Conservation (phyloP, 1,140 invertebrate genomes). For the Cydia strobilella region DNA sequence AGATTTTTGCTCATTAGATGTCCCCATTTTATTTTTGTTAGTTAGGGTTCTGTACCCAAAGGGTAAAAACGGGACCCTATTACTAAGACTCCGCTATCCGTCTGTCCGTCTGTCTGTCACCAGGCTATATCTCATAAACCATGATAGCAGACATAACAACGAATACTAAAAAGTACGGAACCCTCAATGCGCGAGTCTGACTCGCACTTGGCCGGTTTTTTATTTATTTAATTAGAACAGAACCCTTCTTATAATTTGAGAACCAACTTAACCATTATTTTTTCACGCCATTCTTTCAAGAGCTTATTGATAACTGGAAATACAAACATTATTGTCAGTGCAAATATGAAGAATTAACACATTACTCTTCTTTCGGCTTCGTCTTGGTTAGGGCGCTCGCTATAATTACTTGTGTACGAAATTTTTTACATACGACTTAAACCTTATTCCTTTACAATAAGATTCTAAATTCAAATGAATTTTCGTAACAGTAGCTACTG, state of each 20-base stretch:
- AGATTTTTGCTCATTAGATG: no score
- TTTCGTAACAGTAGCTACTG: background rate
- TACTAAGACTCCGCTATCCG: no score
- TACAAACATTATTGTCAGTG: background rate
- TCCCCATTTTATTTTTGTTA: no score
- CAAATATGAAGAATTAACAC: constrained; percentile 18
- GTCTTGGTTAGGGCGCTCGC: background rate
- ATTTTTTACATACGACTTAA: background rate
- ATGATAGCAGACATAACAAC: no score
- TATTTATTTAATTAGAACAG: background rate
- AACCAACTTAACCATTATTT: background rate
- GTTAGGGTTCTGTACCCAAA: no score
- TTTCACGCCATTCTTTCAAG: constrained; percentile 4
- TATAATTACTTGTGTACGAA: background rate
- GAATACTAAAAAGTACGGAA: no score
- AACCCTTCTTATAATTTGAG: background rate
- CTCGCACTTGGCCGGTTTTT: no score
- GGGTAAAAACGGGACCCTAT: no score
- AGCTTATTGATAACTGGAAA: background rate
- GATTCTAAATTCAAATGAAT: background rate
- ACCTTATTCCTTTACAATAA: background rate
- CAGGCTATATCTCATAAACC: no score
- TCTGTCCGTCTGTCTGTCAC: no score
- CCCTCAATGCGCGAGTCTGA: no score
- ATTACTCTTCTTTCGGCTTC: constrained; percentile 8